Evolutionary conservation across 2,797 vertebrate species (phyloP), one percentile per base, ranked within the genome.

Genomic region (Margarornis squamiger): DNA sequence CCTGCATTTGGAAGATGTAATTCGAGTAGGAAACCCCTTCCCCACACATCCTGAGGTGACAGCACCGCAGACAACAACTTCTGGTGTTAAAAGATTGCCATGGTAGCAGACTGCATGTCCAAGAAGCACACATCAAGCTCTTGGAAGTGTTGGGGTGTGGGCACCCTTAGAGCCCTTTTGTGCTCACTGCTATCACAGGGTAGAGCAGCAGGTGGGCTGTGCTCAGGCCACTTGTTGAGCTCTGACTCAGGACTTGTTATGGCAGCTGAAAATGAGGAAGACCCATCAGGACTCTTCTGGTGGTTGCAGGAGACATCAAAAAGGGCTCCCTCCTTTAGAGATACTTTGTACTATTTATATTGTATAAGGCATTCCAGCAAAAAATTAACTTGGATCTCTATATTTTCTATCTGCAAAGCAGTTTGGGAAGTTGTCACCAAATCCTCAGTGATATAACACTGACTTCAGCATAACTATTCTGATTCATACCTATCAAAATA

Each of bases 401-500:
- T 41, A 51, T 82, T 66, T 94, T 70, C 58, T 83, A 57, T 54
- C 52, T 79, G 71, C 34, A 85, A 66, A 88, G 41, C 68, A 79
- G 19, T 83, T 4, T 58, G 57, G 24, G 71, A 90, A 73, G 52
- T 55, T 61, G 55, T 65, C 71, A 75, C 23, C 43, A 94, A 91
- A 86, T 90, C 36, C 63, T 96, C 49, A 54, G 32, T 58, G 77
- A 88, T 45, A 38, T 71, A 95, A 86, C 41, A 67, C 38, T 74
- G 73, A 86, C 70, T 92, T 82, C 63, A 88, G 24, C 2, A 0
- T 71, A 88, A 92, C 63, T 67, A n/a, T 48, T 43, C 34, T 41
- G 86, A 92, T 90, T 87, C 87, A 87, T 59, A 87, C 57, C 77
- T 74, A 93, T 63, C 55, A 66, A 93, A 90, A 84, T 7, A 14